Percentiles rank a stretch among this genome's conserved stretches.
These are phyloP conservation scores for Hycleus cichorii DNA, from an alignment of 1,140 invertebrate genomes.

Conservation along the genomic window DNA sequence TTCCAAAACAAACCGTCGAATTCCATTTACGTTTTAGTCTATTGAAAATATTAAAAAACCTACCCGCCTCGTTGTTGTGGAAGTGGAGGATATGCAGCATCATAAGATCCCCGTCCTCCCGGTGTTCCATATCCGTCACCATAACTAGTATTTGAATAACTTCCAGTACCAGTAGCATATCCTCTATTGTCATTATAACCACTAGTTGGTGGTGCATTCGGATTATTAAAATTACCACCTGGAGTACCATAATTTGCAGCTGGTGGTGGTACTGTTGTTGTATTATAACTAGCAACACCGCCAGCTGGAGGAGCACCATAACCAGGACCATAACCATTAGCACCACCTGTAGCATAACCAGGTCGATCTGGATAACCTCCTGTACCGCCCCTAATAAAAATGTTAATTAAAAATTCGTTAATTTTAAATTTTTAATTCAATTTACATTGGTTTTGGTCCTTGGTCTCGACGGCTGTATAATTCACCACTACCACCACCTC, in stretches of 20 bases:
- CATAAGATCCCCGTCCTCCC: conserved; percentile 16
- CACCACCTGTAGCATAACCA: conserved; percentile 16
- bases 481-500: conserved; percentile 15
- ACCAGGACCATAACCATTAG: conserved; percentile 16
- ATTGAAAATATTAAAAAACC: conserved; percentile 15
- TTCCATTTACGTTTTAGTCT: too few species aligned
- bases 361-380: conserved; percentile 10
- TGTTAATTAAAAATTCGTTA: too few species aligned
- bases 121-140: conserved; percentile 2
- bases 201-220: neutral
- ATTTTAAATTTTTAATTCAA: neutral
- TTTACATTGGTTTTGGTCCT: conserved; percentile 35
- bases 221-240: neutral
- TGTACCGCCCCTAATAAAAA: conserved; percentile 10
- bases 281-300: conserved; percentile 3
- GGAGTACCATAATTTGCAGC: neutral
- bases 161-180: conserved; percentile 1
- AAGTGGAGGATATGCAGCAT: conserved; percentile 36
- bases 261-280: conserved; percentile 8
- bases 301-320: conserved; percentile 7
- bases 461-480: conserved; percentile 36
- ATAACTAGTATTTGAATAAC: neutral
- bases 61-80: conserved; percentile 38
- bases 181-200: conserved; percentile 8
- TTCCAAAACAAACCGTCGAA: too few species aligned